Percentiles rank a stretch among this genome's conserved stretches.
Conservation (phyloP, 2,888 invertebrate genomes). For the Brachyptera putata region DNA sequence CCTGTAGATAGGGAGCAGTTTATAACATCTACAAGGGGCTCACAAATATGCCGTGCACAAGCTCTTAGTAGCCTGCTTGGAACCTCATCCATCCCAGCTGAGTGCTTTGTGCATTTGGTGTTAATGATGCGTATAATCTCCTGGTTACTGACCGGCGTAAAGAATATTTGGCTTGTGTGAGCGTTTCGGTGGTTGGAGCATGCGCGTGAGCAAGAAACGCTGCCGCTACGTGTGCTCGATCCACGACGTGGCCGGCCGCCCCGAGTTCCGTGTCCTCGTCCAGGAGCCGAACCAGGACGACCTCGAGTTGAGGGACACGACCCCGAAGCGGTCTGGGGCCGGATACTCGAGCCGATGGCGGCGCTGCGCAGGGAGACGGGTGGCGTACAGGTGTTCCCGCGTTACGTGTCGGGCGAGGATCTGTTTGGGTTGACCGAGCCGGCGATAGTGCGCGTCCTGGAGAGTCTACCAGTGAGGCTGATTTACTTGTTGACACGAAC, state of each 20-base stretch:
- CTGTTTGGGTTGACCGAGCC: slow-evolving; percentile 96
- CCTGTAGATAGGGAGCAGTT: no score
- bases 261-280: slow-evolving; percentile 85
- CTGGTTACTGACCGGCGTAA: no score
- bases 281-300: slow-evolving; percentile 70
- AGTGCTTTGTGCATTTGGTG: no score
- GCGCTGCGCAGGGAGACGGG: slow-evolving; percentile 66
- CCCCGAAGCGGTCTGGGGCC: slow-evolving; percentile 80
- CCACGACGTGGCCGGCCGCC: slow-evolving; percentile 78
- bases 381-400: slow-evolving; percentile 83
- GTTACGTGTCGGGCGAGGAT: slow-evolving; percentile 92
- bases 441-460: slow-evolving; percentile 88
- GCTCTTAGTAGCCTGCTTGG: no score
- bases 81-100: no score
- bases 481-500: no score
- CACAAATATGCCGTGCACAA: no score
- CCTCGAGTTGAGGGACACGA: slow-evolving; percentile 63
- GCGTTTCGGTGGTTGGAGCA: no score
- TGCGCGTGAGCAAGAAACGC: slow-evolving; percentile 77
- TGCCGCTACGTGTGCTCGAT: slow-evolving; percentile 94
- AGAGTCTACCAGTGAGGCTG: slow-evolving; percentile 87
- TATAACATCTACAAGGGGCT: no score
- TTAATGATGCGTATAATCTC: no score
- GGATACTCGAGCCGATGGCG: slow-evolving; percentile 77
- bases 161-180: no score